Percentiles rank a stretch among this genome's conserved stretches.
Evolutionary conservation across 2,888 invertebrate species (phyloP).

Genomic region (Drosophila dives): DNA sequence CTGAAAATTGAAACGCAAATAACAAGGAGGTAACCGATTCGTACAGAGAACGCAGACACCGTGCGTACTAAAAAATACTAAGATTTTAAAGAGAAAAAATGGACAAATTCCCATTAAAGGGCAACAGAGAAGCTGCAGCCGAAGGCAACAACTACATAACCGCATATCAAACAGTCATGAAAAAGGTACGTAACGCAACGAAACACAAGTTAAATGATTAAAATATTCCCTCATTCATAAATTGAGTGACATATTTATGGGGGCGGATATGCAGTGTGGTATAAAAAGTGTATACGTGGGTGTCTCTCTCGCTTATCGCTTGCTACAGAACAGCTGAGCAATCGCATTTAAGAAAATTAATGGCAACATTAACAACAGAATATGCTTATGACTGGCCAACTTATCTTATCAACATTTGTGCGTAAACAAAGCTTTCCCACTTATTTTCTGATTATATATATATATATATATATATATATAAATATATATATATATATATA

Average conservation of each 20-base stretch:
- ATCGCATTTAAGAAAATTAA: conserved; percentile 5
- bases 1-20: conserved; percentile 67
- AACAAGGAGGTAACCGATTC: conserved; percentile 11
- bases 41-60: conserved; percentile 4
- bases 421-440: conserved; percentile 48
- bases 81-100: conserved; percentile 84
- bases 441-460: neutral
- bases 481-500: neutral
- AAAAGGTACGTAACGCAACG: conserved; percentile 86
- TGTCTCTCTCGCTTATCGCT: conserved; percentile 11
- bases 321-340: conserved; percentile 38
- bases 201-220: neutral
- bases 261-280: conserved; percentile 60
- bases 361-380: neutral
- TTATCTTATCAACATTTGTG: conserved; percentile 59
- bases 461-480: neutral
- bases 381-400: conserved; percentile 12
- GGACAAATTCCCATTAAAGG: conserved; percentile 90
- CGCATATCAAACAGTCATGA: conserved; percentile 87
- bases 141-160: conserved; percentile 86
- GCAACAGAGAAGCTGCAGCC: conserved; percentile 85
- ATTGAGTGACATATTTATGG: conserved; percentile 19
- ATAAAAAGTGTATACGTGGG: conserved; percentile 59
- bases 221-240: conserved; percentile 10
- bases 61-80: conserved; percentile 9